Evolutionary conservation across 2,797 vertebrate species (phyloP), one percentile per base, ranked within the genome.

Genomic region (Melanotaenia boesemani): DNA sequence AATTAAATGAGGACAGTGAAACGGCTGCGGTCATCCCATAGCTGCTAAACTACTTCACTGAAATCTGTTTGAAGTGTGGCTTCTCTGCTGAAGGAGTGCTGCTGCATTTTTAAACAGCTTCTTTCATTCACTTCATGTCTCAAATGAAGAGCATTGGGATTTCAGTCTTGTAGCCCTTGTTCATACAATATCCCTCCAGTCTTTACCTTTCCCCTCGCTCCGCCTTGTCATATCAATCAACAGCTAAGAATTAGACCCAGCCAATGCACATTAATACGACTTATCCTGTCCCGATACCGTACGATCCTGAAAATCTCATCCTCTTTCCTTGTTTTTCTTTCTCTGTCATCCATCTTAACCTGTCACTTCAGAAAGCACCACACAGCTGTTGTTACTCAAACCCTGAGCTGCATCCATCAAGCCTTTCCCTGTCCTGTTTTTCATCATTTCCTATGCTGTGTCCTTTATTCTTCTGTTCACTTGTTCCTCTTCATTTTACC

Each of bases 121-220:
- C 75, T 90, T 74, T 87, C 67, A 56, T 86, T 84, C 85, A 71
- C 70, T 72, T 63, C 68, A 26, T 72, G 80, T 87, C 75, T 87
- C 67, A 75, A 72, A 78, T 63, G 77, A 83, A 70, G 32, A 66
- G 70, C 77, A 81, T 80, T 83, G 85, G 81, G 87, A 91, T 88
- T 88, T 84, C 15, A 22, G 54, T 81, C 80, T 63, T 77, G 85
- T 85, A 83, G 71, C 65, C 61, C 39, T 41, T 59, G 56, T 79
- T 76, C 12, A 54, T 41, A 63, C 76, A 8, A 44, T 37, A 52
- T 69, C 48, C 59, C 63, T 76, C 74, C 76, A 3, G 46, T 39
- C 46, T 63, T 75, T 58, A 1, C 61, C 58, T 67, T 30, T 8
- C 52, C 63, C 46, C 44, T 58, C 0, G 13, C 80, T 67, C 69